phyloP scores from a whole-genome alignment of 2,888 invertebrate species.

The Eupelmus urozonus region DNA sequence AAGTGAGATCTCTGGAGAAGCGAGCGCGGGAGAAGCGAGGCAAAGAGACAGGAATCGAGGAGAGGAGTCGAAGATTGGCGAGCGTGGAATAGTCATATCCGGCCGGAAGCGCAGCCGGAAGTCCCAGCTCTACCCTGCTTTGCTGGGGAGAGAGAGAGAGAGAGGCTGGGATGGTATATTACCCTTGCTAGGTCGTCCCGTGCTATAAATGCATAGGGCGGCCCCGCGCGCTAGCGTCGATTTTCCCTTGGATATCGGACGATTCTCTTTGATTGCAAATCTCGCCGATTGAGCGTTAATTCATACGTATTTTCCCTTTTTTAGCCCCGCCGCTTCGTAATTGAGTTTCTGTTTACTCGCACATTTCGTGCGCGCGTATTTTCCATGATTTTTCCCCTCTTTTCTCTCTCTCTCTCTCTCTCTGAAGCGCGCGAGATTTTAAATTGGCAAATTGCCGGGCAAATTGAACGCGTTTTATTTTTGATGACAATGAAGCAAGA shows the following conservation, averaged over 20 bases:
- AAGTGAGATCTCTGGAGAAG: no score
- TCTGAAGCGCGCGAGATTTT: background rate
- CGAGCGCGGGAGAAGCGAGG: background rate
- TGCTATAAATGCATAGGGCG: background rate
- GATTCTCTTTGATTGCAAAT: conserved; percentile 30
- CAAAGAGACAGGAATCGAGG: background rate
- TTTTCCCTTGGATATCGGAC: conserved; percentile 30
- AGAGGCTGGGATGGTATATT: no score
- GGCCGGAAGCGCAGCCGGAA: conserved; percentile 54
- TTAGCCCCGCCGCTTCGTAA: background rate
- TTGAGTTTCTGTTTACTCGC: conserved; percentile 32
- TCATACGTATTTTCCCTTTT: background rate
- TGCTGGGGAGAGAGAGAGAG: no score
- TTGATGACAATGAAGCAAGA: background rate
- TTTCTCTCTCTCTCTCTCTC: no score
- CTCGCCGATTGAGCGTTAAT: conserved; percentile 31
- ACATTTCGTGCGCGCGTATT: background rate
- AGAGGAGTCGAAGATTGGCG: conserved; percentile 44
- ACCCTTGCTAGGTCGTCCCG: no score
- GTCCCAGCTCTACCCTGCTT: conserved; percentile 47
- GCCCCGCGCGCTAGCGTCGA: background rate
- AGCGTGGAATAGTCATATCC: conserved; percentile 60
- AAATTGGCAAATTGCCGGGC: conserved; percentile 22
- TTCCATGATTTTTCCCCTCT: background rate
- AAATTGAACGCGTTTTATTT: background rate